Evolutionary conservation across 1,140 invertebrate species (phyloP).

Genomic region (Oncopeltus fasciatus): DNA sequence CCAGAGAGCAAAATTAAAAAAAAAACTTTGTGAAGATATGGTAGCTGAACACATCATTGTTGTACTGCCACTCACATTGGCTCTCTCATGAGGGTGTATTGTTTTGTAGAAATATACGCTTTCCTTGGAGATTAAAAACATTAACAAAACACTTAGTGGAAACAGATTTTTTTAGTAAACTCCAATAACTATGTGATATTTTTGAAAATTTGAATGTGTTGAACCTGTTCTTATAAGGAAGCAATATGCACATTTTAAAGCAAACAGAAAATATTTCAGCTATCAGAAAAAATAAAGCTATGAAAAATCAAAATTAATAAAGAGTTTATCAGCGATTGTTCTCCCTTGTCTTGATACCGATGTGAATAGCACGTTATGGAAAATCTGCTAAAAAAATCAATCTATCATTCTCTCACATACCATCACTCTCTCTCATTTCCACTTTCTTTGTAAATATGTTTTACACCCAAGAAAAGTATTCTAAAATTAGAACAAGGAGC

Average conservation of each 20-base stretch:
- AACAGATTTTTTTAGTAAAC: neutral
- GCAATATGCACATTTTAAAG: slow-evolving; percentile 5
- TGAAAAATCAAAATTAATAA: neutral
- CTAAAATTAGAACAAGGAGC: no score
- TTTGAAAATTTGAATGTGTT: neutral
- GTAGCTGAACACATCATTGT: slow-evolving; percentile 7
- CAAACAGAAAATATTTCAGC: neutral
- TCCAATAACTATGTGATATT: neutral
- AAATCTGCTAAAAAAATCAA: no score
- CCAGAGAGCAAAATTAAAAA: neutral
- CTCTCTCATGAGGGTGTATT: neutral
- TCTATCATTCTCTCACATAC: no score
- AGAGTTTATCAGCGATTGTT: neutral
- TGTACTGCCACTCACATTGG: slow-evolving; percentile 4
- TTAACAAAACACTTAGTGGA: neutral
- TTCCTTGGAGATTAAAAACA: neutral
- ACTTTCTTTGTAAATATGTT: no score
- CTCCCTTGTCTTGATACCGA: no score
- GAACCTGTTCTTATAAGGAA: neutral
- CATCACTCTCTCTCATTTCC: no score
- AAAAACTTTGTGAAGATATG: slow-evolving; percentile 4
- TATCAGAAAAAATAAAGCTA: slow-evolving; percentile 19
- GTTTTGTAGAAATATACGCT: neutral
- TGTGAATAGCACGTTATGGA: no score
- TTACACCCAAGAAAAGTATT: no score